Base-by-base conservation (phyloP, 2,888 invertebrate genomes). In the Tholera decimalis region DNA sequence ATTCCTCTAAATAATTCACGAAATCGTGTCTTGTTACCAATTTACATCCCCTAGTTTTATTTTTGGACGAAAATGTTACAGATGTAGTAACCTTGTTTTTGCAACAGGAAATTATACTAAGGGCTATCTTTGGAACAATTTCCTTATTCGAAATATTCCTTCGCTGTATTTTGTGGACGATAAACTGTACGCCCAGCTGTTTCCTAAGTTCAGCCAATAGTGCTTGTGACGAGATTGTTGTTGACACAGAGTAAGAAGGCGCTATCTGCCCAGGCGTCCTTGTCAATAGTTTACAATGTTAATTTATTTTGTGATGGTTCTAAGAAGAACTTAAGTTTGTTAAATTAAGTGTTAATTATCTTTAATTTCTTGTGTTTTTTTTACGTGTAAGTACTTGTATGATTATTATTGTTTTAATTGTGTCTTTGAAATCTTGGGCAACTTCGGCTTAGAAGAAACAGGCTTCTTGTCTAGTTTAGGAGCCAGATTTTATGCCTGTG, bases 111-210 rank as follows among this genome's bases (percentile, higher is more conserved):
- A 37, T 63, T 37, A 15, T 18, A 15, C 15, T 57, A 3, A 18
- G 6, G 18, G 13, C 8, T 53, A 26, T 41, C 15, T 2, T 41
- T 4, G 4, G 15, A 7, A 18, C 28, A 2, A 62, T 35, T 44
- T 62, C 18, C 26, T 13, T 7, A 18, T 7, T 13, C 3, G 62
- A 15, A 62, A 61, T 35, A n/a, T 35, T 20, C 11, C 15, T 2
- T 11, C 18, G 6, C 63, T 22, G 8, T 62, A 62, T 62, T 63
- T 46, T 5, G 28, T 22, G 28, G 30, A 15, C 22, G 11, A 11
- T 15, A 0, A 61, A 18, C 13, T 28, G 11, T 18, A 62, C 35
- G 20, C 22, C 11, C 28, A 37, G 18, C 46, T 39, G 28, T 30
- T 15, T 0, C 28, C 5, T 35, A 37, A 44, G n/a, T 35, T 20